Conservation (phyloP, 2,113 vertebrate species). For the Sterrhoptilus dennistouni region DNA sequence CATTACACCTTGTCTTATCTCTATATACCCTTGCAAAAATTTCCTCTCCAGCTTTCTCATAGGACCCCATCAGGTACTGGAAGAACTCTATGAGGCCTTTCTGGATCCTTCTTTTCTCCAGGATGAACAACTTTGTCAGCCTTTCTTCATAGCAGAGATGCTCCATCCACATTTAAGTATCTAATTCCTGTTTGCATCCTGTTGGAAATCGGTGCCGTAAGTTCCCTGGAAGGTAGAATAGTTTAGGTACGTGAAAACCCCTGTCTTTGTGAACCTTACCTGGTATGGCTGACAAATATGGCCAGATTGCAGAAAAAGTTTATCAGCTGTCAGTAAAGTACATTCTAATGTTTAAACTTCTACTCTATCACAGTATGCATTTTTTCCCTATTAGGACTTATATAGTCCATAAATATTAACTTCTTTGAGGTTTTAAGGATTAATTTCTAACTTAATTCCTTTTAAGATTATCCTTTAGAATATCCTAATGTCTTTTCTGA, state of each 20-base stretch:
- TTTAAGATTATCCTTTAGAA: neutral
- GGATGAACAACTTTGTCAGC: neutral
- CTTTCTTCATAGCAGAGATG: neutral
- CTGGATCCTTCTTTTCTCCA: neutral
- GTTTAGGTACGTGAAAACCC: neutral
- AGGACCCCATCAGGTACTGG: neutral
- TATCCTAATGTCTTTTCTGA: neutral
- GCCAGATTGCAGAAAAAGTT: neutral
- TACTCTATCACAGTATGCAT: neutral
- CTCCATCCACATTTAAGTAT: neutral
- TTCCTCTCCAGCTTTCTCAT: neutral
- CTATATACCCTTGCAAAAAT: neutral
- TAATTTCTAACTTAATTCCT: neutral
- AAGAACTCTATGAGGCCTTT: neutral
- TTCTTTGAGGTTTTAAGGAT: neutral
- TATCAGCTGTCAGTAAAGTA: neutral
- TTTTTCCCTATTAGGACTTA: neutral
- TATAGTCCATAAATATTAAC: neutral
- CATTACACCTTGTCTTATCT: neutral
- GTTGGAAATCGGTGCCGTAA: neutral
- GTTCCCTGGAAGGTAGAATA: neutral
- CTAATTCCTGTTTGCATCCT: neutral
- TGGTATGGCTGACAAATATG: neutral
- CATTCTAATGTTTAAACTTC: neutral
- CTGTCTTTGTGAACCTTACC: neutral